Evolutionary conservation across 2,888 invertebrate species (phyloP).

Genomic region (Aphidoletes aphidimyza): DNA sequence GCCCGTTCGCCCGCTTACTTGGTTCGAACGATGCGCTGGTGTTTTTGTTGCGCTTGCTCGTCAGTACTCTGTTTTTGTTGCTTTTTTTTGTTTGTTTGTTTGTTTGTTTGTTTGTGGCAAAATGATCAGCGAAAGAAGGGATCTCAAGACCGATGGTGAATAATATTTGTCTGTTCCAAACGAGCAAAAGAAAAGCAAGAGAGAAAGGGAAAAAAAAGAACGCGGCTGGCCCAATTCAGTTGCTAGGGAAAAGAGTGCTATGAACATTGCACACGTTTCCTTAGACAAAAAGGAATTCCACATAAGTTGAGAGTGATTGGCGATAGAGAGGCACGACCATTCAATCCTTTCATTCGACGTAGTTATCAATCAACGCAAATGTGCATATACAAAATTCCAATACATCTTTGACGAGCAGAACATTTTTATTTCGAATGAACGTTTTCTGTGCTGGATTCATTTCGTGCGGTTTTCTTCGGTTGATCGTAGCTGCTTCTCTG

Average conservation of each 20-base stretch:
- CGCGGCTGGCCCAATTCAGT: background rate
- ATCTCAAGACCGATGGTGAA: background rate
- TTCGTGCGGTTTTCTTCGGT: background rate
- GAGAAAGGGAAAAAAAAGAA: too few species aligned
- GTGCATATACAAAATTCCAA: background rate
- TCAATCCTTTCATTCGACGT: background rate
- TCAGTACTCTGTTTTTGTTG: background rate
- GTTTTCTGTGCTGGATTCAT: background rate
- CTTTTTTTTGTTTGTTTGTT: background rate
- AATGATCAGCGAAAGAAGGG: background rate
- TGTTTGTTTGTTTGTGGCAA: background rate
- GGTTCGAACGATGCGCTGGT: background rate
- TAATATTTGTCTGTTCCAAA: too few species aligned
- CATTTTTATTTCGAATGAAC: background rate
- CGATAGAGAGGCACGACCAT: background rate
- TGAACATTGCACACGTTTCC: background rate
- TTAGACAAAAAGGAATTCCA: background rate
- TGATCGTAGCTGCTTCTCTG: too few species aligned
- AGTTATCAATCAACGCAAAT: constrained; percentile 17
- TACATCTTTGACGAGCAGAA: background rate
- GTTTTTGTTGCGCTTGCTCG: background rate
- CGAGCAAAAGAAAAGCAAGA: too few species aligned
- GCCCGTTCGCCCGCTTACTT: background rate
- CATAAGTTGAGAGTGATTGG: background rate
- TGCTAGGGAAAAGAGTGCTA: background rate